A percentile compares a stretch with the other conserved stretches of the same genome.
Conservation (phyloP, 2,888 invertebrate genomes). For the Argyresthia goedartella region DNA sequence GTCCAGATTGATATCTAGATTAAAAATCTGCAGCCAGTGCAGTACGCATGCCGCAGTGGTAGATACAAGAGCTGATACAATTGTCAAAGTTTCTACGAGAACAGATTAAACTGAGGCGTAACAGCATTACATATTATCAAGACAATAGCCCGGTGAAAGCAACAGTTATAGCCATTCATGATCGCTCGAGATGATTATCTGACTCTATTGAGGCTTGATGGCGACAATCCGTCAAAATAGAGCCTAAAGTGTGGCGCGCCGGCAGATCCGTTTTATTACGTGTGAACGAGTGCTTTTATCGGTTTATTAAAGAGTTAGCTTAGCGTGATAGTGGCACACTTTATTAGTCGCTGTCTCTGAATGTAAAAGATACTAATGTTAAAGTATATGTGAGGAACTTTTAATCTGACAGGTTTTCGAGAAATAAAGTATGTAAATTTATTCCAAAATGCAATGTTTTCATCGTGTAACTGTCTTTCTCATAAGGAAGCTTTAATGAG, state of each 20-base stretch:
- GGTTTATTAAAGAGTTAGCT: no score
- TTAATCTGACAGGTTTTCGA: no score
- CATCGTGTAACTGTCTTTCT: no score
- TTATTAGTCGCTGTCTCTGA: no score
- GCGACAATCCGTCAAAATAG: neutral
- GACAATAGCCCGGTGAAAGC: conserved; percentile 4
- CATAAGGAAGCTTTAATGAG: no score
- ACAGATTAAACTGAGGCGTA: neutral
- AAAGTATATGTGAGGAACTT: no score
- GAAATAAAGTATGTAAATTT: no score
- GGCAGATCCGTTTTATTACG: no score
- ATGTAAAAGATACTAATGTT: no score
- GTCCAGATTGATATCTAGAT: neutral
- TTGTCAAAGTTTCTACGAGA: conserved; percentile 2
- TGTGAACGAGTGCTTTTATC: no score
- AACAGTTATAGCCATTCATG: neutral
- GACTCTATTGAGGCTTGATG: conserved; percentile 18
- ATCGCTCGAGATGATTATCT: conserved; percentile 25
- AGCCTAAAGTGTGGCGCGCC: neutral
- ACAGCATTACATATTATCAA: neutral
- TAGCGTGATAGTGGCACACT: no score
- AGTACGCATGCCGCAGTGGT: neutral
- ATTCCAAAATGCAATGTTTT: no score
- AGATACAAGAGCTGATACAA: neutral
- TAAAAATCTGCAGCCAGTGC: neutral